These are phyloP conservation scores for Eurytoma californica DNA, from an alignment of 2,888 invertebrate genomes.

Conservation along the genomic window DNA sequence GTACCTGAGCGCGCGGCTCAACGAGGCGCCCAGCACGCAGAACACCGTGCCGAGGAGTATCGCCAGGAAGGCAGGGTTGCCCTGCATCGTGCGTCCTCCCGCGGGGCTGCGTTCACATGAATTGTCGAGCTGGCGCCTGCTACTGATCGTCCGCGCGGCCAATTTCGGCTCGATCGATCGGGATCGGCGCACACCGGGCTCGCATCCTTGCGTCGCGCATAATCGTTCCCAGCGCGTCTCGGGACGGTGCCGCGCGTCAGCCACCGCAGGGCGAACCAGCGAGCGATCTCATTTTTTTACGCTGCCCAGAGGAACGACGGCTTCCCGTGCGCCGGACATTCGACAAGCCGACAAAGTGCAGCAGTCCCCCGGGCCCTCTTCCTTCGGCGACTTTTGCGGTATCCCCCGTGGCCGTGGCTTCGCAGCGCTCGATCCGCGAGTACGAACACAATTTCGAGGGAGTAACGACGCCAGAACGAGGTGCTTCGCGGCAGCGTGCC, in stretches of 20 bases:
- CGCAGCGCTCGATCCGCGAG: neutral
- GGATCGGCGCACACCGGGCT: constrained; percentile 53
- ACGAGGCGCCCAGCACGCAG: constrained; percentile 79
- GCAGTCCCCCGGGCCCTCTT: neutral
- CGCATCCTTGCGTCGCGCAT: constrained; percentile 55
- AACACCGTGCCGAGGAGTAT: constrained; percentile 79
- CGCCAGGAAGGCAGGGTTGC: constrained; percentile 79
- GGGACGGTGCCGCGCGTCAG: constrained; percentile 12
- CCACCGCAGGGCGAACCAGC: constrained; percentile 36
- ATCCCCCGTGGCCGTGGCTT: neutral
- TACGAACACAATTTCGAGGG: neutral
- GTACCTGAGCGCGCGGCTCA: constrained; percentile 81
- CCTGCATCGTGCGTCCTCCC: constrained; percentile 66
- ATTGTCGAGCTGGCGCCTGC: neutral
- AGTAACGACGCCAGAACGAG: neutral
- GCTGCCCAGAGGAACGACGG: constrained; percentile 28
- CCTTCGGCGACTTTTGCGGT: neutral
- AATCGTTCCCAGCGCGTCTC: constrained; percentile 15
- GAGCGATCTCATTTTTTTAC: constrained; percentile 44
- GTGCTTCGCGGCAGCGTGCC: constrained; percentile 5
- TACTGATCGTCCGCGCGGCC: neutral
- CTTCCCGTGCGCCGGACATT: constrained; percentile 36
- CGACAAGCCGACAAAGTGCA: constrained; percentile 31
- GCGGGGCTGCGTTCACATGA: constrained; percentile 18
- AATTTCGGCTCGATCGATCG: constrained; percentile 56